phyloP scores from a whole-genome alignment of 2,797 vertebrate genomes.

The Fistularia commersonii region DNA sequence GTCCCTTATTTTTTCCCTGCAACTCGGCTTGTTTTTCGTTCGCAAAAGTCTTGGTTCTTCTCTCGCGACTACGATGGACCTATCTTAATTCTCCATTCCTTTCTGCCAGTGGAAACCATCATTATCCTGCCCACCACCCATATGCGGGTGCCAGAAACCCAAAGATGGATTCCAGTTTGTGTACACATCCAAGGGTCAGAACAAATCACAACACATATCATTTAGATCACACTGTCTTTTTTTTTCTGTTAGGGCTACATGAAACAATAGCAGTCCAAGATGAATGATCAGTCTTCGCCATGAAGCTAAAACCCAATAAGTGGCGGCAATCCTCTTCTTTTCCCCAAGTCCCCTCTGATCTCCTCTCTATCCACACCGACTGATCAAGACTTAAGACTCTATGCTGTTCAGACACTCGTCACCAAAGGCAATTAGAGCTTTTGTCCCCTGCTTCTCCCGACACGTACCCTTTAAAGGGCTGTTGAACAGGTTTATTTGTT shows the following conservation, averaged over 20 bases:
- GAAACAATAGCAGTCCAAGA: constrained; percentile 9
- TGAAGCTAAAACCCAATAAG: constrained; percentile 29
- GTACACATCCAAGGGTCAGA: constrained; percentile 15
- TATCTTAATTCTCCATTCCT: constrained; percentile 21
- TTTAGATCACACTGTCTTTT: constrained; percentile 8
- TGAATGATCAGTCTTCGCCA: constrained; percentile 20
- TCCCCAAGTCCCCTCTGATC: constrained; percentile 6
- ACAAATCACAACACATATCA: constrained; percentile 14
- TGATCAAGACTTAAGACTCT: constrained; percentile 46
- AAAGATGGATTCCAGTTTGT: constrained; percentile 17
- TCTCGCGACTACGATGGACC: constrained; percentile 19
- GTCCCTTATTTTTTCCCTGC: constrained; percentile 29
- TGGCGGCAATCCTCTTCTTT: constrained; percentile 15
- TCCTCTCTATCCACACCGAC: constrained; percentile 42
- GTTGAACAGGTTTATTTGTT: constrained; percentile 54
- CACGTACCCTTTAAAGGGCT: constrained; percentile 37
- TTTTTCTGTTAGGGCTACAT: constrained; percentile 16
- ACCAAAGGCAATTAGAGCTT: constrained; percentile 57
- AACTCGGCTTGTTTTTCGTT: constrained; percentile 40
- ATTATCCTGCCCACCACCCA: constrained; percentile 37
- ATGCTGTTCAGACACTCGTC: constrained; percentile 53
- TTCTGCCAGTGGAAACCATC: constrained; percentile 41
- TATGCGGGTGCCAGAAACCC: constrained; percentile 12
- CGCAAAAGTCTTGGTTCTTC: constrained; percentile 27
- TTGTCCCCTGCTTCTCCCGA: constrained; percentile 47